Evolutionary conservation across 2,113 vertebrate species (phyloP).

Genomic region (Craseonycteris thonglongyai): DNA sequence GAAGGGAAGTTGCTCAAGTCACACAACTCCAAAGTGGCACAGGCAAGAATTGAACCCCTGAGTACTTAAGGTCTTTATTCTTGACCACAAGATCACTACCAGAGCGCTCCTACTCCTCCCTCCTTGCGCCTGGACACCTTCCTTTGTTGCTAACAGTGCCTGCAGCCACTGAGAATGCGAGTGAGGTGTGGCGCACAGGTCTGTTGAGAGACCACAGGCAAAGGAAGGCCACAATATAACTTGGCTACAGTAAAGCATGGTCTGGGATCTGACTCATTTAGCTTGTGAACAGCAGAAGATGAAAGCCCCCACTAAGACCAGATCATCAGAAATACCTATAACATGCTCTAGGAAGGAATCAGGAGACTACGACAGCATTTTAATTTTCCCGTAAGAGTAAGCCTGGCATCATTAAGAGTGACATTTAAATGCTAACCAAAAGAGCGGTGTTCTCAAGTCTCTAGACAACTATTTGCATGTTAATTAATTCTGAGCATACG

Average conservation of each 20-base stretch:
- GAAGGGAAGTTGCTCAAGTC: not conserved
- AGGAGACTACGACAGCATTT: conserved; percentile 31
- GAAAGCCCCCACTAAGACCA: not conserved
- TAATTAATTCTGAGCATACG: conserved; percentile 67
- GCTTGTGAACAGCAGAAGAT: not conserved
- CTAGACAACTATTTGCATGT: conserved; percentile 60
- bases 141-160: not conserved
- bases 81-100: not conserved
- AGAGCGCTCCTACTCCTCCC: not conserved
- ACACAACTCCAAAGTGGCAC: not conserved
- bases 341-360: conserved; percentile 25
- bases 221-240: not conserved
- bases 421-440: conserved; percentile 71
- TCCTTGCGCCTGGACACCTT: not conserved
- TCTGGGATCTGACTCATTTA: not conserved
- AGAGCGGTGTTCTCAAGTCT: conserved; percentile 37
- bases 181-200: not conserved
- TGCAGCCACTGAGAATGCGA: not conserved
- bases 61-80: not conserved
- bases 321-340: conserved; percentile 35
- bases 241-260: not conserved
- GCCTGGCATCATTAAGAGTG: conserved; percentile 64
- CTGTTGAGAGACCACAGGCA: not conserved
- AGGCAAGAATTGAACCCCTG: not conserved
- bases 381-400: conserved; percentile 56